These are phyloP conservation scores for Enteromius anoplus DNA, from an alignment of 2,797 vertebrate species.

Conservation along the genomic window DNA sequence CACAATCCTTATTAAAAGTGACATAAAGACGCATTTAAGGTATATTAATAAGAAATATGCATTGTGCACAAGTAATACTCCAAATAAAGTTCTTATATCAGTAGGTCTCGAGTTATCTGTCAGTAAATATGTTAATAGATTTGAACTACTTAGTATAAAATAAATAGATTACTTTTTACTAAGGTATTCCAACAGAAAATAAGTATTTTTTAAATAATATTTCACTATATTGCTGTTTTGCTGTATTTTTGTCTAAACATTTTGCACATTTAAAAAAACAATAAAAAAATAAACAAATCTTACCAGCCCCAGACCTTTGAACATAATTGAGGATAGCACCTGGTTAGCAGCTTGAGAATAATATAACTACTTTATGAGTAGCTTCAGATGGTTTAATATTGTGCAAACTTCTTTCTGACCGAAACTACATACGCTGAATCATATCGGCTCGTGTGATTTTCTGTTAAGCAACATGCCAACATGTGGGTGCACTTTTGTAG, in stretches of 20 bases:
- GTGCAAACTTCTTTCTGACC: background rate
- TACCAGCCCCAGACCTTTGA: background rate
- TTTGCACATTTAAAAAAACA: background rate
- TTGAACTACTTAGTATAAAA: too few relatives aligned
- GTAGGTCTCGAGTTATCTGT: too few relatives aligned
- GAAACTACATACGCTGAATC: background rate
- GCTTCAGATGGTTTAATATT: background rate
- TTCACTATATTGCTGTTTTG: background rate
- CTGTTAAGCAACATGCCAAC: conserved; percentile 35
- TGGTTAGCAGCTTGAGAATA: background rate
- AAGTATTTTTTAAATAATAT: background rate
- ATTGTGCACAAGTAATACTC: too few relatives aligned
- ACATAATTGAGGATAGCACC: background rate
- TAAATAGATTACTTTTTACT: too few relatives aligned
- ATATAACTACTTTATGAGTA: background rate
- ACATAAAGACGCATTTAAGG: too few relatives aligned
- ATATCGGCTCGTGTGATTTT: background rate
- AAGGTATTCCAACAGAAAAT: background rate
- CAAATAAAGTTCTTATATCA: too few relatives aligned
- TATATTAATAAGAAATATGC: too few relatives aligned
- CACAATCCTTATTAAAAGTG: too few relatives aligned
- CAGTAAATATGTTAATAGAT: too few relatives aligned
- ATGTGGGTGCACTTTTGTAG: conserved; percentile 6
- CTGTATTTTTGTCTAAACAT: background rate
- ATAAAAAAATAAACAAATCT: background rate